Percentiles rank a stretch among this genome's conserved stretches.
phyloP scores from a whole-genome alignment of 2,113 vertebrate species.

The Petromus typicus region DNA sequence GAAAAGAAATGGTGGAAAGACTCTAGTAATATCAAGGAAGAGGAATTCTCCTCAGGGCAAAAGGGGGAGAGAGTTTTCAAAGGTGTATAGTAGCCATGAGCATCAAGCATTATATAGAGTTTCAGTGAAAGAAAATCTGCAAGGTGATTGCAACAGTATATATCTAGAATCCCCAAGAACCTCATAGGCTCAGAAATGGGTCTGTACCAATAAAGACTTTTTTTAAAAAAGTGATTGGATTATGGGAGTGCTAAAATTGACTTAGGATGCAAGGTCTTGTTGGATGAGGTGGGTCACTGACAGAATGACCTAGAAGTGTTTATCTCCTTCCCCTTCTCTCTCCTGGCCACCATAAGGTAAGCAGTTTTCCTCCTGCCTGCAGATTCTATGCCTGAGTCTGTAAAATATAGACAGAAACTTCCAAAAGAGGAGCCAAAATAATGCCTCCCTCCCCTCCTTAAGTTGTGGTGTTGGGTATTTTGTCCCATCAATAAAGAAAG shows the following conservation, averaged over 20 bases:
- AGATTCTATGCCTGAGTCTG: not conserved
- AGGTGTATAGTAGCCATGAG: not conserved
- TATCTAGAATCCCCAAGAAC: not conserved
- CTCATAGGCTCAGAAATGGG: not conserved
- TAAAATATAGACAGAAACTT: not conserved
- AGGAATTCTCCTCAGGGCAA: not conserved
- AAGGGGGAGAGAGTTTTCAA: not conserved
- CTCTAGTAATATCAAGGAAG: not conserved
- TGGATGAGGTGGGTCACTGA: not conserved
- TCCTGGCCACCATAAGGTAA: not conserved
- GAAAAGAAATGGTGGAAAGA: not conserved
- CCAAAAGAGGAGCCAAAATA: not conserved
- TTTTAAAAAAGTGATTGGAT: not conserved
- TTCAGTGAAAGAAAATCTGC: not conserved
- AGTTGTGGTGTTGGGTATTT: not conserved
- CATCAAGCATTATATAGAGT: not conserved
- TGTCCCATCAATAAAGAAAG: not conserved
- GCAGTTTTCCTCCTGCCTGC: not conserved
- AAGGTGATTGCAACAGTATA: not conserved
- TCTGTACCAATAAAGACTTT: too few species aligned
- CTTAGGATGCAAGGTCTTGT: not conserved
- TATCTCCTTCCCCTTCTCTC: not conserved
- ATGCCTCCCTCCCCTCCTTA: not conserved
- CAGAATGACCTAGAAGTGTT: not conserved
- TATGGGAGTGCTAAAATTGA: not conserved